Conservation (phyloP, 2,888 invertebrate species). For the Troilus luridus region DNA sequence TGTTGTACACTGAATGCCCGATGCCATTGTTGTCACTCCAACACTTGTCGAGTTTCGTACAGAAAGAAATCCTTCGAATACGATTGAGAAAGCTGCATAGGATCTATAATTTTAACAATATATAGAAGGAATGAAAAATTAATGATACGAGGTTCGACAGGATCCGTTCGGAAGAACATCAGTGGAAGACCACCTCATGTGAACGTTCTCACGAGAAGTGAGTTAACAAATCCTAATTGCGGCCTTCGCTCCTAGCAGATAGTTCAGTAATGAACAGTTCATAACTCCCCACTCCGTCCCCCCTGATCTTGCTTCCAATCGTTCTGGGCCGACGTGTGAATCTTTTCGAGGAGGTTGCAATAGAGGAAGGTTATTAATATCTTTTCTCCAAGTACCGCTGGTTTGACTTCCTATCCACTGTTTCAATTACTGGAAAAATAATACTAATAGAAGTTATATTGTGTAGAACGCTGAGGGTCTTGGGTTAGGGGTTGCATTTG, state of each 20-base stretch:
- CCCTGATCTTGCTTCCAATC: neutral
- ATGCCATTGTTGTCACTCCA: neutral
- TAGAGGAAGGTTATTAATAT: too few species aligned
- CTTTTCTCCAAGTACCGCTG: too few species aligned
- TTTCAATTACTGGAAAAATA: too few species aligned
- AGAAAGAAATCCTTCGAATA: neutral
- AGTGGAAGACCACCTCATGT: neutral
- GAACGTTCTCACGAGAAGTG: constrained; percentile 16
- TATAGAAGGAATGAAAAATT: neutral
- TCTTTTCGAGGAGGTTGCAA: too few species aligned
- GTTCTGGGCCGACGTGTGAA: neutral
- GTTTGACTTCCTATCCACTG: too few species aligned
- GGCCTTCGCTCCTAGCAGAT: neutral
- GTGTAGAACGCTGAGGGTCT: too few species aligned
- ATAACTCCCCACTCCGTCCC: neutral
- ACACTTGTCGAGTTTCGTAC: neutral
- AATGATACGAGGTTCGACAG: neutral
- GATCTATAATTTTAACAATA: neutral
- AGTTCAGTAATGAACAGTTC: constrained; percentile 1
- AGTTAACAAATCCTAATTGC: constrained; percentile 28
- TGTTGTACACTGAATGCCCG: neutral
- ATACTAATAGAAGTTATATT: too few species aligned
- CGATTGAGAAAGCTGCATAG: neutral
- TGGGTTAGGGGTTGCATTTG: too few species aligned
- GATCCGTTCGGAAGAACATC: neutral